These are phyloP conservation scores for Leptonema lineaticorne DNA, from an alignment of 1,140 invertebrate species.

Conservation along the genomic window DNA sequence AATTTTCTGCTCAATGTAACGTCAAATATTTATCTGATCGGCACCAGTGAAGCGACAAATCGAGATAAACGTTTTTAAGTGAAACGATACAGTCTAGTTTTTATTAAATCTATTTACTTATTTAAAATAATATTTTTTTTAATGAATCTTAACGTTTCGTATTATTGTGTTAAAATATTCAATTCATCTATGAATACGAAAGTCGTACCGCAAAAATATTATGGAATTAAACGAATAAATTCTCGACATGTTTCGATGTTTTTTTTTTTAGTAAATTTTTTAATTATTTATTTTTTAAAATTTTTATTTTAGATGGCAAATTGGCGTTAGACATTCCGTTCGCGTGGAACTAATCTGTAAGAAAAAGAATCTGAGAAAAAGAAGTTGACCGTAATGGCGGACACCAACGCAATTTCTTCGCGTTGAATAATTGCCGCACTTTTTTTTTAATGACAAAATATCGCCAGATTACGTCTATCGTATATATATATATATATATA, in stretches of 20 bases:
- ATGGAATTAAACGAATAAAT: too few species aligned
- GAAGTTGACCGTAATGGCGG: not conserved
- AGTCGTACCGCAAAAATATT: too few species aligned
- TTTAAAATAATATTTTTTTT: too few species aligned
- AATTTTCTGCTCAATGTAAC: not conserved
- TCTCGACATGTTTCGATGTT: not conserved
- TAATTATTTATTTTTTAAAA: not conserved
- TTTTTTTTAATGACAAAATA: not conserved
- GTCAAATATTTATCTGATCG: not conserved
- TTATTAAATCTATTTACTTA: too few species aligned
- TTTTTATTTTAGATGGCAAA: not conserved
- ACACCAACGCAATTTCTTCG: not conserved
- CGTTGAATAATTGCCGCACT: constrained; percentile 1
- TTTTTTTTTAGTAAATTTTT: not conserved
- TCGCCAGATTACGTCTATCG: not conserved
- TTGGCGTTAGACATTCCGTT: not conserved
- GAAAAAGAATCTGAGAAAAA: not conserved
- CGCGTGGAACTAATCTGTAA: not conserved
- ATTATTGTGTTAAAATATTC: too few species aligned
- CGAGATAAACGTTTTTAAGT: not conserved
- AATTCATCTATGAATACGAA: too few species aligned
- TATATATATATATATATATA: not conserved
- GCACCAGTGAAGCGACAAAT: not conserved
- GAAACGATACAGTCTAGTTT: too few species aligned
- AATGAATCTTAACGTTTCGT: too few species aligned